Base-by-base conservation (phyloP, 2,797 vertebrate genomes). In the Sebastes glaucus region DNA sequence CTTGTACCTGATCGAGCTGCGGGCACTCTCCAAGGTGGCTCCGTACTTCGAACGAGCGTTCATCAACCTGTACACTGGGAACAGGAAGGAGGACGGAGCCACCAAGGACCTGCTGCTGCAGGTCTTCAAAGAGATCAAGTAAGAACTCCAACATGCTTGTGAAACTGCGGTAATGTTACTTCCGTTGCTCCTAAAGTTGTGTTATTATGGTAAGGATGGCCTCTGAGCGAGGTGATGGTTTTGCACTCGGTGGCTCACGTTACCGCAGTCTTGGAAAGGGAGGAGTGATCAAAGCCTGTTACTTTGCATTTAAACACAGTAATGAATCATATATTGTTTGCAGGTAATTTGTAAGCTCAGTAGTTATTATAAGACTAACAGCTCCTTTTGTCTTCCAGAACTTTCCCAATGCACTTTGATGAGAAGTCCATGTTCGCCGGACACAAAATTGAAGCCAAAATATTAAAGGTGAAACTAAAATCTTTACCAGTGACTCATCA, bases 351-450 rank as follows among this genome's bases (percentile, higher is more conserved):
- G 10, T 35, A 20, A 20, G 14, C 13, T 27, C 7, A 38, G 33
- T 1, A 1, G 20, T 33, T 6, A 10, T 7, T 13, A 2, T 11
- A 3, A 62, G 27, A 42, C 71, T 33, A 18, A 65, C 57, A 0
- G 11, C 62, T 81, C 3, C 5, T 11, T 38, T 61, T 71, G 5
- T 86, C 67, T 77, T 73, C 77, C 92, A 99, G 98, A 92, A 91
- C 96, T 2, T 99, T 99, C 81, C 97, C 95, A 3, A 98, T 99
- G 98, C 98, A 99, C 93, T 99, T 99, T 80, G 97, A 99, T 56
- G 98, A 99, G 93, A 98, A 97, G 87, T 98, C 98, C 85, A 99
- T 99, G 98, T 99, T 99, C 87, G 97, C 98, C 6, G 98, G 98
- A 73, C 93, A 98, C 86, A 97, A 97, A 83, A 94, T 97, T 27